Evolutionary conservation across 1,140 invertebrate genomes (phyloP).

Genomic region (Zaprionus africanus): DNA sequence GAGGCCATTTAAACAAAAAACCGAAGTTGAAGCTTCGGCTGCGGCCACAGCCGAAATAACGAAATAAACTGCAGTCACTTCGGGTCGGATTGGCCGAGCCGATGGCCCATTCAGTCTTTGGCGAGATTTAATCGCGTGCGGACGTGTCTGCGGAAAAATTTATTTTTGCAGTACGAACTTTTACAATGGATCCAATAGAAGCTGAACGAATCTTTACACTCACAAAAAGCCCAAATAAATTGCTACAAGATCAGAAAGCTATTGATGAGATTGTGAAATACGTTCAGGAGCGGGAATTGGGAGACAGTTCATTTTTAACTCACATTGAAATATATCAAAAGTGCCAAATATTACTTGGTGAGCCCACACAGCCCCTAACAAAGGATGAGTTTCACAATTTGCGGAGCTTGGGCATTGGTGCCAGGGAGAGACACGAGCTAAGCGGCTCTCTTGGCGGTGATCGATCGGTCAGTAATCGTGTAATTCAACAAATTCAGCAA

Average conservation of each 20-base stretch:
- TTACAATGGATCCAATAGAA: not conserved
- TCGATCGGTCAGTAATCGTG: not conserved
- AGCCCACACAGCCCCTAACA: not conserved
- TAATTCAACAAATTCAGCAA: slow-evolving; percentile 18
- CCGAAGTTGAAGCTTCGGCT: slow-evolving; percentile 16
- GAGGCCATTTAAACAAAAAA: slow-evolving; percentile 17
- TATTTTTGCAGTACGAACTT: not conserved
- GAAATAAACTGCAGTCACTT: slow-evolving; percentile 49
- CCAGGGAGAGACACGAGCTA: not conserved
- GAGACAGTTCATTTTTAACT: not conserved
- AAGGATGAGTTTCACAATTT: not conserved
- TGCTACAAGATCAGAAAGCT: not conserved
- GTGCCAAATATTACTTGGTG: not conserved
- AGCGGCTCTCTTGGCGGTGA: not conserved
- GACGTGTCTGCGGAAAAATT: slow-evolving; percentile 57
- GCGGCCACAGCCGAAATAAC: slow-evolving; percentile 37
- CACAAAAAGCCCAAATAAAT: not conserved
- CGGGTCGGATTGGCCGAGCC: slow-evolving; percentile 5
- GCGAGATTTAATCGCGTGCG: slow-evolving; percentile 76
- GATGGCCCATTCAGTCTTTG: slow-evolving; percentile 72
- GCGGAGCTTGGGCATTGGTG: not conserved
- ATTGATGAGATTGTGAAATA: not conserved
- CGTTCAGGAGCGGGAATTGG: not conserved
- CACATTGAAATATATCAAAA: not conserved
- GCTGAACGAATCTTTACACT: slow-evolving; percentile 18